Base-by-base conservation (phyloP, 2,888 invertebrate genomes). In the Chaetogeoica ovagalla region DNA sequence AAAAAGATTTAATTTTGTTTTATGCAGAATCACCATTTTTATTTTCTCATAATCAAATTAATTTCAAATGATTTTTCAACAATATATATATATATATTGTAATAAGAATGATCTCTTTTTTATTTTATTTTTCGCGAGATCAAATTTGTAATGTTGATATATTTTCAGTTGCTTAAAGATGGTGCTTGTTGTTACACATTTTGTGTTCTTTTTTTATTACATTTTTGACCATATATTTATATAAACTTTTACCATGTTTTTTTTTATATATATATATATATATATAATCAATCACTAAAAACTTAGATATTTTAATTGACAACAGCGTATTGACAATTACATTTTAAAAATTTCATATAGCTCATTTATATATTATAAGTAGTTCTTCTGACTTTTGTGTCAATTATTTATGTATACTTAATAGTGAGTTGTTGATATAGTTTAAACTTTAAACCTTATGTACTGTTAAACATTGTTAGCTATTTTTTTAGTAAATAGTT, bases 361-460 rank as follows among this genome's bases (percentile, higher is more conserved):
- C 77, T 77, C 77, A 79, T 79, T 55, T 70, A 48, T 79, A 71
- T 55, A 55, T 30, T 30, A 71, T 70, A 63, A 71, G 79, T 79
- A 79, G 79, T 39, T 79, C 62, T 77, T 77, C 79, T 79, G 71
- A 79, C 70, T 63, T 79, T 39, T 79, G 79, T 79, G 79, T 79
- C 79, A 79, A 79, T 79, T 79, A 79, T 79, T 79, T 79, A 79
- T 79, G 79, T 79, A 70, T 79, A 79, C 71, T 70, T 79, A 77
- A 79, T 79, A 71, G 79, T 79, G 79, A 79, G 63, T 79, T 79
- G 70, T 79, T 79, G 39, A 71, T 62, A 70, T 79, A 79, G 79
- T 79, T 66, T 71, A 70, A 77, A 71, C 57, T 79, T 66, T 71
- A 62, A 77, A 71, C 63, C 79, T 63, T 71, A 70, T 65, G 48